Evolutionary conservation across 2,888 invertebrate genomes (phyloP).

Genomic region (Troilus luridus): DNA sequence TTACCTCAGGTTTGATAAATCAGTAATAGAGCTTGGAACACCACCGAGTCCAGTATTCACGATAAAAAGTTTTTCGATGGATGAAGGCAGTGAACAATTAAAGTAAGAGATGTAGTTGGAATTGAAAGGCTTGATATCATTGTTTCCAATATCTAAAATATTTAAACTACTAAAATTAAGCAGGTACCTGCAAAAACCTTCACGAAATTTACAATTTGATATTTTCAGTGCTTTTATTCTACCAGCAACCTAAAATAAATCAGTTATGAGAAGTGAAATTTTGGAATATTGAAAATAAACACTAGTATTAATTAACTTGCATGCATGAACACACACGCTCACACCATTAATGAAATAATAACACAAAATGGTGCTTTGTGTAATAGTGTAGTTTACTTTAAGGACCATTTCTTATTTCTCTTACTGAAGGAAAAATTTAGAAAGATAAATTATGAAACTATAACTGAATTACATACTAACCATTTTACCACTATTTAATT

Average conservation of each 20-base stretch:
- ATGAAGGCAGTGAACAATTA: not conserved
- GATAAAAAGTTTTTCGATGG: not conserved
- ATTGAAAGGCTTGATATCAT: not conserved
- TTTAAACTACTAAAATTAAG: not conserved
- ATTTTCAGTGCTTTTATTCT: constrained; percentile 44
- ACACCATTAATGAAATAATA: no score
- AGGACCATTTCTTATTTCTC: no score
- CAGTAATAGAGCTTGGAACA: constrained; percentile 17
- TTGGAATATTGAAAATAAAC: not conserved
- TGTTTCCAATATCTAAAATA: constrained; percentile 20
- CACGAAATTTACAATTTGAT: not conserved
- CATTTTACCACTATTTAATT: no score
- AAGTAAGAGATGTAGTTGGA: not conserved
- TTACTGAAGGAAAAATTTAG: no score
- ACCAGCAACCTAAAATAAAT: constrained; percentile 49
- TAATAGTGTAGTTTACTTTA: no score
- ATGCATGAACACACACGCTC: no score
- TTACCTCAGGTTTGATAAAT: constrained; percentile 47
- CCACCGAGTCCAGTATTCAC: not conserved
- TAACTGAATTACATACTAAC: not conserved
- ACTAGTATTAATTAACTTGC: no score
- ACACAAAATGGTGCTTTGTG: no score
- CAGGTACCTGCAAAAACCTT: not conserved
- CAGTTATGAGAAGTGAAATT: not conserved
- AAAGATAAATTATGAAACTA: not conserved